A percentile compares a stretch with the other conserved stretches of the same genome.
Evolutionary conservation across 1,140 invertebrate genomes (phyloP).

Genomic region (Papilio polyxenes): DNA sequence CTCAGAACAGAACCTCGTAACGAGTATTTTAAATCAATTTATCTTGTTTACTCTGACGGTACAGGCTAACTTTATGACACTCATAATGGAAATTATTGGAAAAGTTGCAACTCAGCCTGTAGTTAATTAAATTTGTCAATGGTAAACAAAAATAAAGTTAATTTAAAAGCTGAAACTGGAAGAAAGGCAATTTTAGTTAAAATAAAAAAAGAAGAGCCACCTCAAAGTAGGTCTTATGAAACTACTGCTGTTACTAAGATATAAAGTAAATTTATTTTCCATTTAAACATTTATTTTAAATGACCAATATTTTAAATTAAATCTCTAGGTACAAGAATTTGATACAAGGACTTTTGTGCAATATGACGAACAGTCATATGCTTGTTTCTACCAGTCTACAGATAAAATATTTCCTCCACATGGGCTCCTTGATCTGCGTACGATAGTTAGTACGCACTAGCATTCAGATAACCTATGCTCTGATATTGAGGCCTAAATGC

Average conservation of each 20-base stretch:
- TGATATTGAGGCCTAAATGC: slow-evolving; percentile 52
- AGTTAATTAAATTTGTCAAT: neutral
- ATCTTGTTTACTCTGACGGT: neutral
- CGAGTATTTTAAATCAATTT: slow-evolving; percentile 12
- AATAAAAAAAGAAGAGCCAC: too few relatives aligned
- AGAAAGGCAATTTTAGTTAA: too few relatives aligned
- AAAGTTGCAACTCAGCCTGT: neutral
- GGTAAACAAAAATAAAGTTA: neutral
- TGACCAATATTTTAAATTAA: neutral
- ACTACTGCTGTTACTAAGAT: neutral
- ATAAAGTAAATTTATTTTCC: neutral
- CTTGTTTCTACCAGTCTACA: slow-evolving; percentile 11
- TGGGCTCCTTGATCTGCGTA: slow-evolving; percentile 42
- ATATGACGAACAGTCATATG: slow-evolving; percentile 4
- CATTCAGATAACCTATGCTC: slow-evolving; percentile 58
- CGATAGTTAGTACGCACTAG: slow-evolving; percentile 45
- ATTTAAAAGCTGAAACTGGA: neutral
- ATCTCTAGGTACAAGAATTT: neutral
- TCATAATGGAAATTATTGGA: neutral
- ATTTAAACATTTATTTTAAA: neutral
- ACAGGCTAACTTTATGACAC: neutral
- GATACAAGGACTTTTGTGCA: slow-evolving; percentile 30
- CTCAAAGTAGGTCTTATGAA: neutral
- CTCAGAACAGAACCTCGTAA: neutral
- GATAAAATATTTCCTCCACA: slow-evolving; percentile 35